Evolutionary conservation across 2,888 invertebrate genomes (phyloP), one percentile per base, ranked within the genome.

Genomic region (Autographa gamma): DNA sequence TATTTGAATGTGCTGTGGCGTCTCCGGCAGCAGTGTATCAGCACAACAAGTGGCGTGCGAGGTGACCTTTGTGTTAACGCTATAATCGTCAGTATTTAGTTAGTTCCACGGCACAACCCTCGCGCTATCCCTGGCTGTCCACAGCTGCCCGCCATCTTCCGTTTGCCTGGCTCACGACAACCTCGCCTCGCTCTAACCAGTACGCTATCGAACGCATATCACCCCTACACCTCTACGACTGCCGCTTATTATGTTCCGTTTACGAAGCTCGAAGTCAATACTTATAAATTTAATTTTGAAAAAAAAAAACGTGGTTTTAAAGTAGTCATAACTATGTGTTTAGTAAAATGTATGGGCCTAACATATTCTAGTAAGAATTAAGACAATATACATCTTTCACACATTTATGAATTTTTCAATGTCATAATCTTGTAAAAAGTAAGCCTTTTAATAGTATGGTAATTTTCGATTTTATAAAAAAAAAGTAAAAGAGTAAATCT

Each of bases 141-240:
- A 16, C 16, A 6, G 43, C 43, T 13, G 41, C 16, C 38, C 48
- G 48, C 48, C 48, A 48, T 43, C 48, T 74, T 74, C 48, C 60
- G 62, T 65, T 54, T 54, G 19, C 32, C 66, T 72, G 71, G 76
- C 75, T 81, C 85, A 82, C 79, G 83, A 74, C 72, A 70, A 77
- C 80, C 84, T 80, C 83, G 85, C 88, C 88, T 86, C 88, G 88
- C 90, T 89, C 90, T 90, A 89, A 90, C 89, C 86, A 86, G 82
- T 87, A 87, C 89, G 88, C 88, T 88, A 85, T 74, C 79, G 79
- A 81, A 85, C 88, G 90, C 91, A 90, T 89, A 91, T 90, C 90
- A 88, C 91, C 88, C 87, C 73, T 71, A 72, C 76, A 72, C 87
- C 81, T 80, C 72, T 82, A 77, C 83, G 83, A 83, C 82, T 83